phyloP scores from a whole-genome alignment of 2,888 invertebrate species.

The Spilosoma lubricipeda region DNA sequence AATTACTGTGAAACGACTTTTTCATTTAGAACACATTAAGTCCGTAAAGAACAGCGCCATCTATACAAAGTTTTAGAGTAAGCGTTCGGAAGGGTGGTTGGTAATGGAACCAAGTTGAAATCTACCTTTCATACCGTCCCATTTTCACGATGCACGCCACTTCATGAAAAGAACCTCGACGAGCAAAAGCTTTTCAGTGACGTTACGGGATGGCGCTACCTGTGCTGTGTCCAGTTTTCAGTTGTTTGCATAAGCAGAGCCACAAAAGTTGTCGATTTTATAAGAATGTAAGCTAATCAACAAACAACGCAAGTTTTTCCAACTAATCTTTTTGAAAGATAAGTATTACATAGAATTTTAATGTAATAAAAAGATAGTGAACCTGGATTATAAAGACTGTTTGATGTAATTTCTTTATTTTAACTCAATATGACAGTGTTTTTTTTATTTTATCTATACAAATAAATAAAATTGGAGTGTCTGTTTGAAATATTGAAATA shows the following conservation, averaged over 20 bases:
- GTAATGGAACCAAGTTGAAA: conserved; percentile 14
- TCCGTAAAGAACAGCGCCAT: conserved; percentile 35
- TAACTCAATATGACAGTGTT: no score
- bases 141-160: not conserved
- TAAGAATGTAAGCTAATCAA: not conserved
- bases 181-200: conserved; percentile 27
- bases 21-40: not conserved
- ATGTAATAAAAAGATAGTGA: not conserved
- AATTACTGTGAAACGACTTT: not conserved
- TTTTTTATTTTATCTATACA: no score
- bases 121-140: not conserved
- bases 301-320: no score
- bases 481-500: no score
- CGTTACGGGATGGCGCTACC: conserved; percentile 47
- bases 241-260: conserved; percentile 2
- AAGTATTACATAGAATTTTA: not conserved
- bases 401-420: not conserved
- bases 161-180: not conserved
- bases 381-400: not conserved
- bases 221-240: not conserved
- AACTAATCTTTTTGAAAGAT: not conserved
- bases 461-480: no score
- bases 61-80: conserved; percentile 23
- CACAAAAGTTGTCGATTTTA: not conserved
- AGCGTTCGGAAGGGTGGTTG: conserved; percentile 21